phyloP scores from a whole-genome alignment of 1,140 invertebrate genomes.

The Cotesia chilonis region DNA sequence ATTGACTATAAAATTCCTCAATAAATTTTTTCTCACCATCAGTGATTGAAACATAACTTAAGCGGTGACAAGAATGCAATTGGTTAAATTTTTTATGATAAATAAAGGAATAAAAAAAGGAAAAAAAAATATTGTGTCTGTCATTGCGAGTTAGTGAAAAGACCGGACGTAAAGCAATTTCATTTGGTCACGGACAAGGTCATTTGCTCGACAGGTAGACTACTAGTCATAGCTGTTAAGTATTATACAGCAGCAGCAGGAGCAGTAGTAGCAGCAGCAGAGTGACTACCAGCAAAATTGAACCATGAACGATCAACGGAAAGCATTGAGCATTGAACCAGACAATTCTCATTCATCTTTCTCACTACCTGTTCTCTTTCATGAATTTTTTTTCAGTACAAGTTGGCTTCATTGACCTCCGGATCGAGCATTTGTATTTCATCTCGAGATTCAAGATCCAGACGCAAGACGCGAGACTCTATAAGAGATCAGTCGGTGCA shows the following conservation, averaged over 20 bases:
- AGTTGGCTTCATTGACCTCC: slow-evolving; percentile 27
- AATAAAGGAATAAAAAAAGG: neutral
- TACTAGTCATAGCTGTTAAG: neutral
- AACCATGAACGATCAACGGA: neutral
- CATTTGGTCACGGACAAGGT: slow-evolving; percentile 45
- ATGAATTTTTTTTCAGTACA: slow-evolving; percentile 14
- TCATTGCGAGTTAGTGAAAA: slow-evolving; percentile 11
- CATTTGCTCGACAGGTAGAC: slow-evolving; percentile 42
- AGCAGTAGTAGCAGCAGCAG: no score
- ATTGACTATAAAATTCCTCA: no score
- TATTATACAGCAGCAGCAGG: neutral
- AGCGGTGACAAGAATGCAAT: slow-evolving; percentile 12
- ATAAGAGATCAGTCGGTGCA: no score
- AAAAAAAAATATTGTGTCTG: no score
- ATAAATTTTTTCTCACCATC: neutral
- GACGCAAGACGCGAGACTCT: no score
- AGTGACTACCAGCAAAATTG: slow-evolving; percentile 10
- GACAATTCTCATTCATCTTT: slow-evolving; percentile 43
- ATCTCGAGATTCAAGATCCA: no score
- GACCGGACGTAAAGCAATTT: slow-evolving; percentile 41
- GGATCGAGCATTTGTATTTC: no score
- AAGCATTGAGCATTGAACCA: slow-evolving; percentile 18
- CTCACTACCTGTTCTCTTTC: slow-evolving; percentile 38
- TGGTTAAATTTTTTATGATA: slow-evolving; percentile 26
- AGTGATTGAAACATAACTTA: no score